These are phyloP conservation scores for Anastatus disparis DNA, from an alignment of 1,140 invertebrate species.

Conservation along the genomic window DNA sequence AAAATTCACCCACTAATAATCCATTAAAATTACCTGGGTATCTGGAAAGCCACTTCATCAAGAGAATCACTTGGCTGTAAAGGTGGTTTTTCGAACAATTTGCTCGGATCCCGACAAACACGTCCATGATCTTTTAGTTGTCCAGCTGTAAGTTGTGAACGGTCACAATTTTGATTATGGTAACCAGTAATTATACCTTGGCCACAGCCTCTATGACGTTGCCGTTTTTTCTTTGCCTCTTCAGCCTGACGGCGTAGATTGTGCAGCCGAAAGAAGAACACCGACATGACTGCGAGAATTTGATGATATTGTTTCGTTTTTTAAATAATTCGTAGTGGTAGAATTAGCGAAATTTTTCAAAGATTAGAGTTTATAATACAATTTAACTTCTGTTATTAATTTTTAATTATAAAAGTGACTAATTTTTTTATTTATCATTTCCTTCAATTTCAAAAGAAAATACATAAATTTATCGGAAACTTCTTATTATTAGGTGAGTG, in stretches of 20 bases:
- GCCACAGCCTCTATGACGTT: slow-evolving; percentile 66
- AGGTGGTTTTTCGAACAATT: slow-evolving; percentile 84
- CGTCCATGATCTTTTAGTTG: slow-evolving; percentile 62
- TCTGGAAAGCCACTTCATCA: slow-evolving; percentile 91
- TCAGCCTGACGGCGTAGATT: slow-evolving; percentile 86
- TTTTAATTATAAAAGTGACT: too few relatives aligned
- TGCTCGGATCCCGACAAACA: slow-evolving; percentile 71
- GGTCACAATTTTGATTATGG: slow-evolving; percentile 61
- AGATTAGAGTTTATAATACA: too few relatives aligned
- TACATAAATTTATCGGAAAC: too few relatives aligned
- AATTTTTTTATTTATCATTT: too few relatives aligned
- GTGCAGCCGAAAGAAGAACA: slow-evolving; percentile 94
- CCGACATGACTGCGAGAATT: slow-evolving; percentile 80
- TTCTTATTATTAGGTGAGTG: too few relatives aligned
- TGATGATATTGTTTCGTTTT: too few relatives aligned
- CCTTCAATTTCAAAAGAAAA: too few relatives aligned
- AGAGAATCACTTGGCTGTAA: slow-evolving; percentile 86
- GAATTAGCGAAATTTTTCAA: too few relatives aligned
- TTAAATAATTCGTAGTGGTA: too few relatives aligned
- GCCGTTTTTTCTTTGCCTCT: slow-evolving; percentile 71
- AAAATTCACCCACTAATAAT: too few relatives aligned
- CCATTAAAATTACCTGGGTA: slow-evolving; percentile 86
- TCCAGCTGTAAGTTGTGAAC: slow-evolving; percentile 64
- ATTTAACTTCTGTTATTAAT: too few relatives aligned
- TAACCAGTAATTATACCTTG: slow-evolving; percentile 57